These are phyloP conservation scores for Amia ocellicauda DNA, from an alignment of 2,113 vertebrate species.

Conservation along the genomic window DNA sequence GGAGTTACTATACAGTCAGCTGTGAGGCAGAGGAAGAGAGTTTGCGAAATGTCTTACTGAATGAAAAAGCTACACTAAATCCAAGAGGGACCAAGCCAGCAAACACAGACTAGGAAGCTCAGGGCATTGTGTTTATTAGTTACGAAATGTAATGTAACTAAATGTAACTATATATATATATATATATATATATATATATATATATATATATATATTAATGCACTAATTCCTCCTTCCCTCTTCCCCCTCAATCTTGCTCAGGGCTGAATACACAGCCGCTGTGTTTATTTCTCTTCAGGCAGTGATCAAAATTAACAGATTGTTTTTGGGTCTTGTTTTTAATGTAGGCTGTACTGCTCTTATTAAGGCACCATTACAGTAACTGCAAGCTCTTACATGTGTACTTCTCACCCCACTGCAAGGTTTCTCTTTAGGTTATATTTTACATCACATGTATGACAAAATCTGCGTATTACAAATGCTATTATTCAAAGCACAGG, in stretches of 20 bases:
- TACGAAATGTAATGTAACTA: too few relatives aligned
- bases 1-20: background rate
- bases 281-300: conserved; percentile 18
- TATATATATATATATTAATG: too few relatives aligned
- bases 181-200: too few relatives aligned
- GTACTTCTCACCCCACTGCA: background rate
- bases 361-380: conserved; percentile 17
- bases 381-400: conserved; percentile 13
- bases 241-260: conserved; percentile 17
- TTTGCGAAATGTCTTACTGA: background rate
- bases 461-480: background rate
- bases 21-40: conserved; percentile 2
- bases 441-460: background rate
- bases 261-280: conserved; percentile 28
- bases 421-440: background rate
- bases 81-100: conserved; percentile 20
- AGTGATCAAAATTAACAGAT: conserved; percentile 37
- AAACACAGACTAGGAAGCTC: background rate
- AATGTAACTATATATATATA: too few relatives aligned
- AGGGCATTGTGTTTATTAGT: too few relatives aligned
- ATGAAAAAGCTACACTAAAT: conserved; percentile 26
- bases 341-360: conserved; percentile 43
- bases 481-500: background rate
- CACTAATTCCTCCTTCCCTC: conserved; percentile 1
- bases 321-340: conserved; percentile 35